These are phyloP conservation scores for Halcyon malimbica DNA, from an alignment of 2,113 vertebrate species.

Conservation along the genomic window DNA sequence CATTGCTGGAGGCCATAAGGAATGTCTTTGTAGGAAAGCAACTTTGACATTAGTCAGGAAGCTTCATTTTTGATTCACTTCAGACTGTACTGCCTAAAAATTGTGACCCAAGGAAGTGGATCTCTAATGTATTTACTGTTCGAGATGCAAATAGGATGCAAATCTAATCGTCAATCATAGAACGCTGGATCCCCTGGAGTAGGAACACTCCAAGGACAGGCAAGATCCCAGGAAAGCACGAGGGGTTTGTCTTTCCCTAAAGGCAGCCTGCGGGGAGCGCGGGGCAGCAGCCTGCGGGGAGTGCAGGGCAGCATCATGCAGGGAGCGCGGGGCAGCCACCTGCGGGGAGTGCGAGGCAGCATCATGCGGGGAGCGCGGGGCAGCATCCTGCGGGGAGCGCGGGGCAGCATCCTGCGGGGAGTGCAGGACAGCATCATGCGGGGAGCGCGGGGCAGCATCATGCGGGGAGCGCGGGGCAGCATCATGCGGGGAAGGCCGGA, in stretches of 20 bases:
- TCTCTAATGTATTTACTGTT: background rate
- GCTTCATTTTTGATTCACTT: background rate
- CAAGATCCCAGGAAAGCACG: background rate
- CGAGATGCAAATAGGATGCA: background rate
- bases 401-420: background rate
- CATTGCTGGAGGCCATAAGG: background rate
- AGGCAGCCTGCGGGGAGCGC: fast-evolving
- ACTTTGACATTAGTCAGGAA: background rate
- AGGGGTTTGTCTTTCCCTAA: background rate
- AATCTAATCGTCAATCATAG: background rate
- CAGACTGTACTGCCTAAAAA: background rate
- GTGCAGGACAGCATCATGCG: fast-evolving
- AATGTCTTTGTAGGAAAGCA: background rate
- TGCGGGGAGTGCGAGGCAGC: background rate
- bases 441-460: background rate
- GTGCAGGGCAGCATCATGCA: fast-evolving
- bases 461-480: background rate
- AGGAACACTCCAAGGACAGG: background rate
- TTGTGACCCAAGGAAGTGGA: background rate
- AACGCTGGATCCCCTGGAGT: background rate
- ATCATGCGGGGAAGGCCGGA: fast-evolving
- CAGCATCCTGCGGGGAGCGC: background rate
- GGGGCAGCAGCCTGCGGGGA: background rate
- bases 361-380: fast-evolving
- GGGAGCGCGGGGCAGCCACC: background rate